Conservation (phyloP, 92 coral and sea anemone species). For the Porites cylindrica region DNA sequence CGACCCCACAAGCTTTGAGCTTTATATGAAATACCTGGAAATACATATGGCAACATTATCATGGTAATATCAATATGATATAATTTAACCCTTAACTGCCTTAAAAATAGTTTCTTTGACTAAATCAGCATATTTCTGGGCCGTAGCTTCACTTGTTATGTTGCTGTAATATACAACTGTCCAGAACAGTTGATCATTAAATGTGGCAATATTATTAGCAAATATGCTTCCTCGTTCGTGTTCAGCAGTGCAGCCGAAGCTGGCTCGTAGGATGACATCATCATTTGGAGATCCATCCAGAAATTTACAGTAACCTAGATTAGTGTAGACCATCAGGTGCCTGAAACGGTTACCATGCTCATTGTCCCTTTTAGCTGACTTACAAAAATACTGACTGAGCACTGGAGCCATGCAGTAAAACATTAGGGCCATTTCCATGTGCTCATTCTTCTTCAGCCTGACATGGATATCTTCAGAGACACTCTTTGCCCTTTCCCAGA, state of each 20-base stretch:
- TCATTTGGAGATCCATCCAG: slow-evolving; percentile 25
- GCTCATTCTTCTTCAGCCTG: slow-evolving; percentile 12
- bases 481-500: slow-evolving; percentile 4
- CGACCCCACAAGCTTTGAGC: too few species aligned
- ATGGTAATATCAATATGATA: too few species aligned
- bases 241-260: slow-evolving; percentile 19
- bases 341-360: not conserved
- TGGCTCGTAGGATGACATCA: slow-evolving; percentile 7
- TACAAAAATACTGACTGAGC: not conserved
- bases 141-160: not conserved
- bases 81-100: not conserved
- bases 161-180: slow-evolving; percentile 1
- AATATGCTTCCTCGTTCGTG: slow-evolving; percentile 15
- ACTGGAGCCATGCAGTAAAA: not conserved
- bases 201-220: slow-evolving; percentile 1
- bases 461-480: not conserved
- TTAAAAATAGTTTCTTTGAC: slow-evolving; percentile 10
- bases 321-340: slow-evolving; percentile 5
- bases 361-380: not conserved
- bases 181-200: slow-evolving; percentile 14
- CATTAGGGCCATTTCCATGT: not conserved
- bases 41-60: too few species aligned
- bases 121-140: slow-evolving; percentile 1
- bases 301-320: slow-evolving; percentile 9
- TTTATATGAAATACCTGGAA: too few species aligned